Evolutionary conservation across 2,113 vertebrate species (phyloP).

Genomic region (Corythornis madagascariensis): DNA sequence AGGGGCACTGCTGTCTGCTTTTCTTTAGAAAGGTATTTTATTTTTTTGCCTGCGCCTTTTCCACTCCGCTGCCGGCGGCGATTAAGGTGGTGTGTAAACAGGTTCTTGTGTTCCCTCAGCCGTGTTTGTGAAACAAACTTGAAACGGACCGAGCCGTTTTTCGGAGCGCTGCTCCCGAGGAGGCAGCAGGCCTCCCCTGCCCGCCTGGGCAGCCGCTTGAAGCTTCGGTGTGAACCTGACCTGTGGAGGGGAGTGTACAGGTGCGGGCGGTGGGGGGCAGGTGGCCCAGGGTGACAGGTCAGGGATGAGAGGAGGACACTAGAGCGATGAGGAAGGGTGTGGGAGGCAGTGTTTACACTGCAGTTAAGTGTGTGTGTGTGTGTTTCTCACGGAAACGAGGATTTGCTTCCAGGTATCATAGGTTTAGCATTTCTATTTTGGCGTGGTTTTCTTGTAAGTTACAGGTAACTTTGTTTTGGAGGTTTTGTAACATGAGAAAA

Average conservation of each 20-base stretch:
- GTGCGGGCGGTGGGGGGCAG: background rate
- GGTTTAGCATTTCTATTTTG: background rate
- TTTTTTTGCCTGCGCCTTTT: background rate
- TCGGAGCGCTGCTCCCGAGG: background rate
- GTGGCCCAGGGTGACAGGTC: background rate
- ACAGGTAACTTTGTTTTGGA: background rate
- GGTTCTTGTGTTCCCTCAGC: background rate
- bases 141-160: background rate
- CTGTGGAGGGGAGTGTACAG: background rate
- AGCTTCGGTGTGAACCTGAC: background rate
- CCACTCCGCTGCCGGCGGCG: background rate
- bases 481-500: background rate
- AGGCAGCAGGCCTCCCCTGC: background rate
- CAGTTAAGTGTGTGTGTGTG: background rate
- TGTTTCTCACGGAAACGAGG: background rate
- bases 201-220: background rate
- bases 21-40: background rate
- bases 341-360: background rate
- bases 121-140: conserved; percentile 44
- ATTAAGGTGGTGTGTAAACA: background rate
- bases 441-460: background rate
- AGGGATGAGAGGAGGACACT: background rate
- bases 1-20: background rate
- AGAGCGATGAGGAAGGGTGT: background rate
- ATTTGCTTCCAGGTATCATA: background rate